phyloP scores from a whole-genome alignment of 2,888 invertebrate species.

The Amblyteles armatorius region DNA sequence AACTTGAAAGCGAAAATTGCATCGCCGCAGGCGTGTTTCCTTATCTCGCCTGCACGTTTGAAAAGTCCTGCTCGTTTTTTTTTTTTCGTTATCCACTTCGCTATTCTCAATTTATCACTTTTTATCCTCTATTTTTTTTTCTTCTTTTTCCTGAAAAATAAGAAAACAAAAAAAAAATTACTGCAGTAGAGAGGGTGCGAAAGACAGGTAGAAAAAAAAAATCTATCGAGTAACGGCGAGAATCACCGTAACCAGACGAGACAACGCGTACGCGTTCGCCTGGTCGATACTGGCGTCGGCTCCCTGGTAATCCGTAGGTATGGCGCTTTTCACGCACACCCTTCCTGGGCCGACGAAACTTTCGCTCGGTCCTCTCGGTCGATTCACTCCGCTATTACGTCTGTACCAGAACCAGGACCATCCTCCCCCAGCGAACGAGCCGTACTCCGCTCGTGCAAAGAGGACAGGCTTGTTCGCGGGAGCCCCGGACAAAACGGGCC shows the following conservation, averaged over 20 bases:
- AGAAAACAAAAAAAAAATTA: neutral
- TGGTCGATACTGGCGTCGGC: conserved; percentile 81
- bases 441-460: conserved; percentile 1
- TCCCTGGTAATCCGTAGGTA: conserved; percentile 73
- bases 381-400: conserved; percentile 34
- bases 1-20: conserved; percentile 56
- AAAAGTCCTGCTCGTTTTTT: conserved; percentile 7
- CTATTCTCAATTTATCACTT: conserved; percentile 21
- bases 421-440: neutral
- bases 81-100: conserved; percentile 20
- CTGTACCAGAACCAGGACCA: conserved; percentile 14
- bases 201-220: conserved; percentile 21
- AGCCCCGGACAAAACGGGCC: too few relatives aligned
- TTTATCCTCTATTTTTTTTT: neutral
- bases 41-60: conserved; percentile 12
- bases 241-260: conserved; percentile 51
- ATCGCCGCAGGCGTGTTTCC: conserved; percentile 38
- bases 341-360: conserved; percentile 60
- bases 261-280: conserved; percentile 70
- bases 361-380: conserved; percentile 44
- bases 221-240: conserved; percentile 53
- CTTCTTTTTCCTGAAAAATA: neutral
- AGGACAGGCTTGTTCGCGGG: neutral
- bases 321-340: conserved; percentile 63
- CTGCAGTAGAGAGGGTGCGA: neutral